Evolutionary conservation across 2,888 invertebrate species (phyloP), one percentile per base, ranked within the genome.

Genomic region (Macaria notata): DNA sequence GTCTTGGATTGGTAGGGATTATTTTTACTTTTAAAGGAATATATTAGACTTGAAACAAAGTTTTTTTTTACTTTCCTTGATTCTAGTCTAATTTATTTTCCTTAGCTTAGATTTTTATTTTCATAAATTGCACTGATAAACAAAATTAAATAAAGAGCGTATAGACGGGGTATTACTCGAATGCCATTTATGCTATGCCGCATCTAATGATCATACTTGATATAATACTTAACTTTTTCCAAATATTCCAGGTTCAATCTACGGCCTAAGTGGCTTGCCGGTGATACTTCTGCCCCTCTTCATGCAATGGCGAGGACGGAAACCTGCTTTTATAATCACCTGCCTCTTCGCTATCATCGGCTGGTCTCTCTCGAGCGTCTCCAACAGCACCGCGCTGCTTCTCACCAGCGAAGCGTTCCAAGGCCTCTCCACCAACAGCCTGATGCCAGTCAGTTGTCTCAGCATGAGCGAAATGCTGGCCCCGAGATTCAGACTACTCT

Each of bases 251-350:
- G 68, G 64, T 0, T 64, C 68, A 1, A 60, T 65, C 5, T 58
- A 68, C 46, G 68, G 65, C 29, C 5, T 68, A 6, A 57, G 64
- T 4, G 68, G 65, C 4, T 56, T 66, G n/a, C 66, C 64, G 9
- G 51, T 41, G 6, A 56, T 66, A 9, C 7, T 61, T 3, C 9
- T 68, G 38, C 68, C 66, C 3, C 31, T 55, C 4, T 31, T 68
- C 5, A 66, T 64, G 64, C 64, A 68, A 36, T 61, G 61, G 61
- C 58, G 43, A 9, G 68, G 68, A 8, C 49, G 68, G 8, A 68
- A 63, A 30, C 8, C 62, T 3, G 53, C 47, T 9, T 61, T 50
- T 51, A 62, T 66, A n/a, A 29, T 54, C 5, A 47, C 66, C 1
- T 61, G 61, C 46, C 31, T 53, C 4, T 48, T 64, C 46, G 9